These are phyloP conservation scores for Tipula vernalis DNA, from an alignment of 2,888 invertebrate species.

Conservation along the genomic window DNA sequence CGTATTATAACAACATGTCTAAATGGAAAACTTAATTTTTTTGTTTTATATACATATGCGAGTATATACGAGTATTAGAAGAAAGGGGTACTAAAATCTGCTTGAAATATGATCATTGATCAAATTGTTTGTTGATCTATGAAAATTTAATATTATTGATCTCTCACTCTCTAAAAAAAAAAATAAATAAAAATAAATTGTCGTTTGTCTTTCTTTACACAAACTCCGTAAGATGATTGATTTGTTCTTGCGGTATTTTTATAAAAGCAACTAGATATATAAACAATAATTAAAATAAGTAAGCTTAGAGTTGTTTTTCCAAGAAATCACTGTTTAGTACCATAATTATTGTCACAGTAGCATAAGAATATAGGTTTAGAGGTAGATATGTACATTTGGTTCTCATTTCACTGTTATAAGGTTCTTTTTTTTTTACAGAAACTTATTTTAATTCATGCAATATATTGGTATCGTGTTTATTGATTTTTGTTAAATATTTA, in stretches of 20 bases:
- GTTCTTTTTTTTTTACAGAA: no score
- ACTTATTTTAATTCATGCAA: no score
- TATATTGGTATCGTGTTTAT: no score
- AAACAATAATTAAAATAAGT: background rate
- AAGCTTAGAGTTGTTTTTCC: background rate
- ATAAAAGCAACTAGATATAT: background rate
- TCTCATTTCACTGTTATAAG: no score
- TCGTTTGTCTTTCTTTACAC: background rate
- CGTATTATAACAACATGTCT: background rate
- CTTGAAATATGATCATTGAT: background rate
- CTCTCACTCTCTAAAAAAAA: background rate
- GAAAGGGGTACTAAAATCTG: background rate
- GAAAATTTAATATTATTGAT: background rate
- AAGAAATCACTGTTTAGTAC: no score
- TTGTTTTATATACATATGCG: background rate
- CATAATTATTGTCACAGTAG: no score
- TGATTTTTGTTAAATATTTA: no score
- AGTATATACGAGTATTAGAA: background rate
- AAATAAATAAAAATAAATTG: no score
- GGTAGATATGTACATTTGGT: no score
- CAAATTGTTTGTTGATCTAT: background rate
- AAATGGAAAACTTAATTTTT: background rate
- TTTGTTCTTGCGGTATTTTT: background rate
- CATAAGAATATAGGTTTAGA: no score
- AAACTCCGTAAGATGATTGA: background rate